These are phyloP conservation scores for Leucozona laternaria DNA, from an alignment of 2,888 invertebrate species.

Conservation along the genomic window DNA sequence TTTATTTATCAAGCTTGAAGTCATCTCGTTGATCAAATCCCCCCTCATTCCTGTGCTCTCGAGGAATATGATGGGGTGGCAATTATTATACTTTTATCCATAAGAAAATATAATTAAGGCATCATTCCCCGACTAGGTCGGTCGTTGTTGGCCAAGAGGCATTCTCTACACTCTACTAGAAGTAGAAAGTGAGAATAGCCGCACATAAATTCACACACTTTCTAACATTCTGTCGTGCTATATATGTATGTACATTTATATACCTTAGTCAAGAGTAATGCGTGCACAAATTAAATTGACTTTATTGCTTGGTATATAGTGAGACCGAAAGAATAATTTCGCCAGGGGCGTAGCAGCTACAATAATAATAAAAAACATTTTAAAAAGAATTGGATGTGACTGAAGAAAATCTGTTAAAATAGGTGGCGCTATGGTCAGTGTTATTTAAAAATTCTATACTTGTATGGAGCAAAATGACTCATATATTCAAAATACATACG, in stretches of 20 bases:
- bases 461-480: too few species aligned
- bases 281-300: constrained; percentile 66
- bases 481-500: too few species aligned
- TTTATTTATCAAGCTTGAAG: constrained; percentile 64
- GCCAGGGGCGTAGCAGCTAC: background rate
- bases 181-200: constrained; percentile 40
- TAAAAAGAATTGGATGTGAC: too few species aligned
- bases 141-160: constrained; percentile 35
- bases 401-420: too few species aligned
- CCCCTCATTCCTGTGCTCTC: background rate
- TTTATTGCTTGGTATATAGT: constrained; percentile 20
- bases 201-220: constrained; percentile 50
- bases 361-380: too few species aligned
- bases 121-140: constrained; percentile 35
- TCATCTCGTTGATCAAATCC: constrained; percentile 18
- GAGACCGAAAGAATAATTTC: constrained; percentile 1
- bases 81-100: constrained; percentile 69
- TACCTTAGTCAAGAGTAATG: constrained; percentile 21
- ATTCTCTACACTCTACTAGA: background rate
- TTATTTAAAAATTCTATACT: too few species aligned
- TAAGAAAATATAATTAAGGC: constrained; percentile 54
- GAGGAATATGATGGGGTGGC: constrained; percentile 28
- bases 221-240: background rate
- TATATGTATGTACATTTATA: background rate
- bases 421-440: too few species aligned